Base-by-base conservation (phyloP, 37 sponge, comb jelly and placozoan genomes). In the Petrosia ficiformis region DNA sequence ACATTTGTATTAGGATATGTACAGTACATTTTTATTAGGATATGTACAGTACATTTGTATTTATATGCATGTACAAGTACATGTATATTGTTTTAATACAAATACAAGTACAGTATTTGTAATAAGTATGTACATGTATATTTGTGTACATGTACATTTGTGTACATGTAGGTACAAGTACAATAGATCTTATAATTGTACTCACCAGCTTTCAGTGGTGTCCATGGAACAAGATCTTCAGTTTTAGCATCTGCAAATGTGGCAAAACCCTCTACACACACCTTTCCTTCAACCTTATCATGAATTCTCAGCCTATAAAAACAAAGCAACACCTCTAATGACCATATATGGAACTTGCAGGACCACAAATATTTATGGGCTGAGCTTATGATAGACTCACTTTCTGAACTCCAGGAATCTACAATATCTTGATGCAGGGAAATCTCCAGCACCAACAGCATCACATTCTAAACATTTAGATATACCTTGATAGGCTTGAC, bases 381-480 rank as follows among this genome's bases (percentile, higher is more conserved):
- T 28, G 65, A 24, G n/a, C 65, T 64, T 29, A 11, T 26, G 26
- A 64, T 64, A 64, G 65, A 24, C 77, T 77, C 36, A 87, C 87
- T 81, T 87, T 35, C 87, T 80, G 73, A 87, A 87, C 73, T 87
- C 87, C 10, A 87, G 77, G 77, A 87, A 87, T 2, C 87, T 64
- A 67, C 87, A 87, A 65, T 87, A 87, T 32, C 74, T 70, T 21
- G 75, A 63, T 16, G 42, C 3, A 26, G 81, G 87, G 25, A 79
- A 74, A 52, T 86, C 86, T 19, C 77, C 77, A 6, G 75, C 71
- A 61, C 63, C 16, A n/a, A 61, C 52, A 5, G 71, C 76, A 19
- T 69, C 58, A 74, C 90, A 90, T 41, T 90, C 90, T 67, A 77
- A 28, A 44, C 90, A 90, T 38, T 69, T 69, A 38, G 82, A 44